phyloP scores from a whole-genome alignment of 2,888 invertebrate genomes.

The Clunio marinus region DNA sequence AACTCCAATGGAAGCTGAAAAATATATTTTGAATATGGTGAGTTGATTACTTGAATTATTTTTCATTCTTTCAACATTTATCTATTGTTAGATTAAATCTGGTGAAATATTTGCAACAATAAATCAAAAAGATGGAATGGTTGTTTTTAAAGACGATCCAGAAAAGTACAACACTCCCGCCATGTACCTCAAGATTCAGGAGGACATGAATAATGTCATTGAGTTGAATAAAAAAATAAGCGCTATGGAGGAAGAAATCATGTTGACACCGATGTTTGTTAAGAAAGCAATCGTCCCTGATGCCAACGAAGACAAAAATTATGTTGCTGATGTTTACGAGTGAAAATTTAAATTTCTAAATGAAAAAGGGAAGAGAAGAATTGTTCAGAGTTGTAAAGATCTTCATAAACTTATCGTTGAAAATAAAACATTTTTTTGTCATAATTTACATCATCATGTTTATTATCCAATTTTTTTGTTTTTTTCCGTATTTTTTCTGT shows the following conservation, averaged over 20 bases:
- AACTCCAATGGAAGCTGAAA: slow-evolving; percentile 84
- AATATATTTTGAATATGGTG: slow-evolving; percentile 93
- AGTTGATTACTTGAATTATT: slow-evolving; percentile 39
- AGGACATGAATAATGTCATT: slow-evolving; percentile 79
- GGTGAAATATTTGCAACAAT: slow-evolving; percentile 95
- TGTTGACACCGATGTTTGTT: slow-evolving; percentile 72
- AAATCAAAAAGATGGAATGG: slow-evolving; percentile 97
- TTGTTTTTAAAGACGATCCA: slow-evolving; percentile 91
- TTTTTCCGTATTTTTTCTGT: too few relatives aligned
- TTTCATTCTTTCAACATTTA: neutral
- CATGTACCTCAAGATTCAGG: slow-evolving; percentile 81
- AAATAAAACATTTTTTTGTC: too few relatives aligned
- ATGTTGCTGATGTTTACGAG: slow-evolving; percentile 20
- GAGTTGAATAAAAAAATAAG: slow-evolving; percentile 83
- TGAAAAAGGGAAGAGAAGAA: too few relatives aligned
- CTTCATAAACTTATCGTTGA: too few relatives aligned
- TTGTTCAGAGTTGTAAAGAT: too few relatives aligned
- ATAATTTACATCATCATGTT: too few relatives aligned
- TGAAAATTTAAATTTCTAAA: too few relatives aligned
- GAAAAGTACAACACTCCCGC: slow-evolving; percentile 89
- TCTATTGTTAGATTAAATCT: slow-evolving; percentile 79
- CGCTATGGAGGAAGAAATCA: slow-evolving; percentile 92
- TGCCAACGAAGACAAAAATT: slow-evolving; percentile 5
- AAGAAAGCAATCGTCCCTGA: slow-evolving; percentile 28
- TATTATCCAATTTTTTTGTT: too few relatives aligned